Base-by-base conservation (phyloP, 2,113 vertebrate genomes). In the Eudyptes chrysolophus region DNA sequence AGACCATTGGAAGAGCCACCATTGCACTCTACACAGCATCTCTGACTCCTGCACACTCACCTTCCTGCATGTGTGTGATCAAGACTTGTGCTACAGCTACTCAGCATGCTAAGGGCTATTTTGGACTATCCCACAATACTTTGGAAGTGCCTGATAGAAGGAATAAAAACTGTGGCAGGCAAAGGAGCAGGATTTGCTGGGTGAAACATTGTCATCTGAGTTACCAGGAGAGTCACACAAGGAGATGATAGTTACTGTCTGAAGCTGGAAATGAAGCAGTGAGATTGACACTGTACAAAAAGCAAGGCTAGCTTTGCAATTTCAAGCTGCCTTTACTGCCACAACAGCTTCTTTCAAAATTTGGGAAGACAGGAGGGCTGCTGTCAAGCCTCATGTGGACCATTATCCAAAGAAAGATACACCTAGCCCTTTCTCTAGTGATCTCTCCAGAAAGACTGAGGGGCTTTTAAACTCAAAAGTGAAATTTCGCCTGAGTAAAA, bases 301-400 rank as follows among this genome's bases (percentile, higher is more conserved):
- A 36, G 4, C 10, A 48, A 48, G 25, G 6, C 2, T 34, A 19
- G 7, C 7, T 54, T 74, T 60, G 30, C 16, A 54, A 55, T 79
- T 68, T 68, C 12, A 61, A 65, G 44, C 20, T 60, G 29, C 29
- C 29, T 65, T 58, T 32, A 13, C 22, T 71, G 16, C 10, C 38
- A 36, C 29, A 84, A 27, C 44, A 65, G 3, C 52, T 74, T 61
- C 25, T 74, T 68, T 40, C 44, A 40, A 71, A 58, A 83, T 65
- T 26, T 77, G 34, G 16, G 7, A 58, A 70, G 22, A 16, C 6
- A 64, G 20, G 13, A 70, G 17, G 21, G 36, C 20, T 57, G 48
- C 20, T 3, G 2, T 76, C 6, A 7, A 32, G 6, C 11, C 30
- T 65, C 1, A 1, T 51, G 36, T 44, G 5, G 57, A 38, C 30